Conservation (phyloP, 2,113 vertebrate species). For the Hippopotamus amphibius region DNA sequence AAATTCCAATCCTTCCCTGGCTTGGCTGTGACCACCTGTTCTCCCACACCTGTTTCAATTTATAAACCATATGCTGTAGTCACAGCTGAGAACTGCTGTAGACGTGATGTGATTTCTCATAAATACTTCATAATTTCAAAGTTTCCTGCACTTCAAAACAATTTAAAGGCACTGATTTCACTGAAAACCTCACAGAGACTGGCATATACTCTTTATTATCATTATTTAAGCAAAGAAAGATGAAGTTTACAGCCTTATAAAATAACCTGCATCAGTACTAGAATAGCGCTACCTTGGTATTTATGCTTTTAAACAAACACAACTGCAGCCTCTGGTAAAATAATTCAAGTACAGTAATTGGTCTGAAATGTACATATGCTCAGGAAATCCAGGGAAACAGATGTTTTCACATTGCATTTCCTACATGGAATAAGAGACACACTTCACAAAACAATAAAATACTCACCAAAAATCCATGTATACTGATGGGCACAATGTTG, state of each 20-base stretch:
- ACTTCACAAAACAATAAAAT: conserved; percentile 6
- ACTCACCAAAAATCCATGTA: not conserved
- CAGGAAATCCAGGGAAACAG: not conserved
- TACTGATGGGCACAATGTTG: not conserved
- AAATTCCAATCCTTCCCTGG: conserved; percentile 78
- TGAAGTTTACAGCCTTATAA: conserved; percentile 65
- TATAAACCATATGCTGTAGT: conserved; percentile 90
- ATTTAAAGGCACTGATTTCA: conserved; percentile 80
- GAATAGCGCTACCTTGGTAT: conserved; percentile 23
- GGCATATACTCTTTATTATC: conserved; percentile 63
- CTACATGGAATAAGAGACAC: not conserved
- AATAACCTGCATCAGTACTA: conserved; percentile 48
- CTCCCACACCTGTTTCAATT: conserved; percentile 89
- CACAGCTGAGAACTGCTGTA: conserved; percentile 84
- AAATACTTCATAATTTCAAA: conserved; percentile 86
- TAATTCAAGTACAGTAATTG: conserved; percentile 39
- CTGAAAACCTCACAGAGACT: conserved; percentile 71
- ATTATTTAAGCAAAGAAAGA: conserved; percentile 70
- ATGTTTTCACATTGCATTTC: not conserved
- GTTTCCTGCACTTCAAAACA: conserved; percentile 77
- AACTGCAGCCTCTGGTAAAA: conserved; percentile 1
- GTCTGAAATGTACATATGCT: not conserved
- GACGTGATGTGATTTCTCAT: conserved; percentile 82
- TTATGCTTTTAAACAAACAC: not conserved
- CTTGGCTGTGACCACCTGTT: conserved; percentile 89